Evolutionary conservation across 2,888 invertebrate species (phyloP).

Genomic region (Amiota communis): DNA sequence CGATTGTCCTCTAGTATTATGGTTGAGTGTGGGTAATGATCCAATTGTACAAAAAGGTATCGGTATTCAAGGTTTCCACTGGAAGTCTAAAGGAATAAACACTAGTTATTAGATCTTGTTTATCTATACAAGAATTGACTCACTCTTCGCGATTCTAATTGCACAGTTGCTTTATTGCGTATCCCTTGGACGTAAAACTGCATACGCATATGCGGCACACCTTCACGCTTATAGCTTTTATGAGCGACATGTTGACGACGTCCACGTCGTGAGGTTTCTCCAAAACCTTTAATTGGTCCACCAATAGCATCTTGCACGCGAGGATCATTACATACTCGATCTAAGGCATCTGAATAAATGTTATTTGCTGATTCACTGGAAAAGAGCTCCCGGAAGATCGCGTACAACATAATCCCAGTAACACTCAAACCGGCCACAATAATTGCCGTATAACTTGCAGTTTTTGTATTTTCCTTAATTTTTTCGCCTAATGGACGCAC

Average conservation of each 20-base stretch:
- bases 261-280: conserved; percentile 88
- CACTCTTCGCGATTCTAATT: conserved; percentile 90
- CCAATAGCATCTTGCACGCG: conserved; percentile 88
- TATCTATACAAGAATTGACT: conserved; percentile 36
- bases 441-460: conserved; percentile 87
- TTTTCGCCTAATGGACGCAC: conserved; percentile 82
- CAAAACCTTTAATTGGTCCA: conserved; percentile 90
- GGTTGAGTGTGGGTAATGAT: conserved; percentile 83
- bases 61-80: conserved; percentile 85
- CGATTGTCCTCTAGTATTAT: conserved; percentile 88
- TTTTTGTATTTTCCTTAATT: conserved; percentile 93
- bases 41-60: conserved; percentile 87
- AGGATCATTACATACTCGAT: conserved; percentile 83
- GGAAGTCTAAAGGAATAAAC: conserved; percentile 78
- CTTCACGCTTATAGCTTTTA: conserved; percentile 82
- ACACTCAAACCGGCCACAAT: conserved; percentile 87
- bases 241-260: conserved; percentile 89
- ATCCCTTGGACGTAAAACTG: conserved; percentile 91
- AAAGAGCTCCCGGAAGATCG: conserved; percentile 89
- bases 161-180: conserved; percentile 86
- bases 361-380: conserved; percentile 90
- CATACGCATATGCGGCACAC: conserved; percentile 87
- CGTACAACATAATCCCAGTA: conserved; percentile 87
- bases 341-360: conserved; percentile 85
- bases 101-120: not conserved